Conservation (phyloP, 1,140 invertebrate species). For the Monomorium pharaonis region DNA sequence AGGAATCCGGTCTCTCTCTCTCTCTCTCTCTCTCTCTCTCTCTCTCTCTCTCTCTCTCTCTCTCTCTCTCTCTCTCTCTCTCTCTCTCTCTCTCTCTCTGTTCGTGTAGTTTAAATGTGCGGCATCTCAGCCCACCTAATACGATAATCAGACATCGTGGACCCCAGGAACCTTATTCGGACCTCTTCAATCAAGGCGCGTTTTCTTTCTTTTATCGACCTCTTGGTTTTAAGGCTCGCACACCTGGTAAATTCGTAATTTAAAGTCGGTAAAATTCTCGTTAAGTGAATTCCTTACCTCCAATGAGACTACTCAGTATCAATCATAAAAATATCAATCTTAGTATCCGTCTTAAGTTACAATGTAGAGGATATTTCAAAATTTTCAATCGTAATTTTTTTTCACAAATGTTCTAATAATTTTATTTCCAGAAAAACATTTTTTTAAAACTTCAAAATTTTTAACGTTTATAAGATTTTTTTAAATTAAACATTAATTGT, state of each 20-base stretch:
- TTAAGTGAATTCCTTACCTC: slow-evolving; percentile 41
- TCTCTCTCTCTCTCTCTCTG: too few species aligned
- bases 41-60: too few species aligned
- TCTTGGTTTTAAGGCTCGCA: slow-evolving; percentile 6
- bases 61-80: too few species aligned
- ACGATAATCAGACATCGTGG: slow-evolving; percentile 38
- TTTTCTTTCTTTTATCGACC: slow-evolving; percentile 32
- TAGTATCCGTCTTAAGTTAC: neutral
- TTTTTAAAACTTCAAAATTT: neutral
- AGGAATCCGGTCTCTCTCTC: slow-evolving; percentile 41
- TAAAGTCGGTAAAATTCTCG: slow-evolving; percentile 40
- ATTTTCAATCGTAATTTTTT: neutral
- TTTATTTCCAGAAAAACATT: too few species aligned
- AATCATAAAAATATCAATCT: slow-evolving; percentile 16
- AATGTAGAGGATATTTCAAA: neutral
- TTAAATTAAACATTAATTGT: neutral
- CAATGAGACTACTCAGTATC: neutral
- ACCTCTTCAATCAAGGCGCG: slow-evolving; percentile 37
- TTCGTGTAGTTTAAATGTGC: slow-evolving; percentile 24
- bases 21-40: neutral
- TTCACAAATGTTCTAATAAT: neutral
- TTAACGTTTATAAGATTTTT: neutral
- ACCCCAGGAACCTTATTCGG: slow-evolving; percentile 1
- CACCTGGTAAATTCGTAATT: slow-evolving; percentile 59
- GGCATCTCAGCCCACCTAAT: slow-evolving; percentile 45